Percentiles rank a stretch among this genome's conserved stretches.
Conservation (phyloP, 2,113 vertebrate species). For the Hyperoodon ampullatus region DNA sequence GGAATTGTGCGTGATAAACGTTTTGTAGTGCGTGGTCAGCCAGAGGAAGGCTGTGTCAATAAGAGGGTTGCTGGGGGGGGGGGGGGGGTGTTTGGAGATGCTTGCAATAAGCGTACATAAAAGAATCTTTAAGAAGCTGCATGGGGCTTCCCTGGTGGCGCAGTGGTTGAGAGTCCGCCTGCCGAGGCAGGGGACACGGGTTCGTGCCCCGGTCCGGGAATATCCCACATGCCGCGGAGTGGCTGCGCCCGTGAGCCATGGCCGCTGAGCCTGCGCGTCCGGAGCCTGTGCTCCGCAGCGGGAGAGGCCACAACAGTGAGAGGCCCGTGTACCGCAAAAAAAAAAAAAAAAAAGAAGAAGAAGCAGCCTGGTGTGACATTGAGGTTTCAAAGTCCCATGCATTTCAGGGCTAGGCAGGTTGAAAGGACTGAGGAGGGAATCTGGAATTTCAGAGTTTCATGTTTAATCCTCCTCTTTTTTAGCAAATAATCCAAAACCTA, state of each 20-base stretch:
- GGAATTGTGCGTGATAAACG: neutral
- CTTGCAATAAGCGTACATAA: neutral
- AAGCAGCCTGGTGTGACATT: neutral
- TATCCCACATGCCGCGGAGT: too few species aligned
- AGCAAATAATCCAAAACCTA: conserved; percentile 11
- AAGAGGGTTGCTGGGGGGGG: neutral
- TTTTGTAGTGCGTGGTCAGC: neutral
- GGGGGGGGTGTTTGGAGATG: neutral
- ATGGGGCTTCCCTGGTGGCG: too few species aligned
- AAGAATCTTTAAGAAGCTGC: neutral
- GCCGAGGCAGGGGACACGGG: too few species aligned
- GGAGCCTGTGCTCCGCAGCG: too few species aligned
- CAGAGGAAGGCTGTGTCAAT: neutral
- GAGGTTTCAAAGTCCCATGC: neutral
- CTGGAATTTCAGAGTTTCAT: conserved; percentile 16
- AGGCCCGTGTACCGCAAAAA: too few species aligned
- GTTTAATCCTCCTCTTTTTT: conserved; percentile 44
- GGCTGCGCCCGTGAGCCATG: too few species aligned
- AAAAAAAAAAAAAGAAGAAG: too few species aligned
- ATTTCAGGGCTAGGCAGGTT: neutral
- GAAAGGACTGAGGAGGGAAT: neutral
- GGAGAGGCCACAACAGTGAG: too few species aligned
- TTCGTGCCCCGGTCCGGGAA: too few species aligned
- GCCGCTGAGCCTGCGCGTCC: too few species aligned
- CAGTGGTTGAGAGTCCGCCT: too few species aligned